Percentiles rank a stretch among this genome's conserved stretches.
Evolutionary conservation across 2,113 vertebrate species (phyloP).

Genomic region (Solea senegalensis): DNA sequence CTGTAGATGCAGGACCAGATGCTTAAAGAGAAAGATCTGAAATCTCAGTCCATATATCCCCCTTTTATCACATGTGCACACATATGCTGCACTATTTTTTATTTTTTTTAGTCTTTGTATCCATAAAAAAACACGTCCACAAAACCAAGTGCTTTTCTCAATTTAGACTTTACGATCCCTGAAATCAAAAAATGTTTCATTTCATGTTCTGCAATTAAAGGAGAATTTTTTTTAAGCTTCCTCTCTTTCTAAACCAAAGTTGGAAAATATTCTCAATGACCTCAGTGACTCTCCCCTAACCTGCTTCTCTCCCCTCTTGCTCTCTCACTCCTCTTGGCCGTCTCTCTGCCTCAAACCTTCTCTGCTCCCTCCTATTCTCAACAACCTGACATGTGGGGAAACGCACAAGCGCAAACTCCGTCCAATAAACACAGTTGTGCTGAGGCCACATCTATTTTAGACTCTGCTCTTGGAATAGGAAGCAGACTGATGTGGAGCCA

Average conservation of each 20-base stretch:
- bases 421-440: slow-evolving; percentile 68
- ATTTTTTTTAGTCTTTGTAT: slow-evolving; percentile 26
- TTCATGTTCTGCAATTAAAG: slow-evolving; percentile 35
- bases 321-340: slow-evolving; percentile 30
- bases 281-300: slow-evolving; percentile 36
- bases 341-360: slow-evolving; percentile 26
- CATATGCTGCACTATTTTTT: slow-evolving; percentile 9
- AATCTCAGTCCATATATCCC: slow-evolving; percentile 42
- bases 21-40: slow-evolving; percentile 55
- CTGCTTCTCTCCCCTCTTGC: slow-evolving; percentile 23
- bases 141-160: slow-evolving; percentile 52
- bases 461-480: slow-evolving; percentile 61
- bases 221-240: neutral
- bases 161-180: slow-evolving; percentile 44
- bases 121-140: slow-evolving; percentile 35
- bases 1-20: slow-evolving; percentile 52
- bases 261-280: slow-evolving; percentile 49
- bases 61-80: slow-evolving; percentile 26
- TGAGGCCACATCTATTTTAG: slow-evolving; percentile 68
- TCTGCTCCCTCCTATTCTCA: slow-evolving; percentile 52
- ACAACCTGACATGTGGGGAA: slow-evolving; percentile 65
- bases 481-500: slow-evolving; percentile 49
- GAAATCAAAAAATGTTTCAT: slow-evolving; percentile 39
- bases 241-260: slow-evolving; percentile 7
- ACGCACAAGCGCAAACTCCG: slow-evolving; percentile 43